Conservation (phyloP, 2,888 invertebrate species). For the Apodemia mormo region DNA sequence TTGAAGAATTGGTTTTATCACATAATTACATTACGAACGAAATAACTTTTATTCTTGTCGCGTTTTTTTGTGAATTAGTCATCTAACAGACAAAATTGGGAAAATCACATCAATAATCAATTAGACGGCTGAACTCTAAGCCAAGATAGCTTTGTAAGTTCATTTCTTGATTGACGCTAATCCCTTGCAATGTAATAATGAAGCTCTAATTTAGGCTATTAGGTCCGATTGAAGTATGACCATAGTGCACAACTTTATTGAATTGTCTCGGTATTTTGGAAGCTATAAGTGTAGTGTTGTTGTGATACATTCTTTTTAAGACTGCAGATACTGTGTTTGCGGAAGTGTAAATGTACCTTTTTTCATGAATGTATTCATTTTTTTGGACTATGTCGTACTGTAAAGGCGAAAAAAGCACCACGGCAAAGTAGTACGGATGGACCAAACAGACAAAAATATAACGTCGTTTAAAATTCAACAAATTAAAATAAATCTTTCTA, state of each 20-base stretch:
- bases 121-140: not conserved
- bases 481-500: not conserved
- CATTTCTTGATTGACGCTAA: not conserved
- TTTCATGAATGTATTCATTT: constrained; percentile 38
- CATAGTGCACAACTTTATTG: constrained; percentile 7
- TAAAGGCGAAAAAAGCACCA: not conserved
- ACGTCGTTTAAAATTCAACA: not conserved
- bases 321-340: constrained; percentile 72
- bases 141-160: not conserved
- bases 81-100: too few species aligned
- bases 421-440: not conserved
- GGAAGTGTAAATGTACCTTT: constrained; percentile 63
- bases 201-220: not conserved
- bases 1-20: too few species aligned
- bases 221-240: not conserved
- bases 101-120: too few species aligned
- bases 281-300: constrained; percentile 56
- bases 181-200: not conserved
- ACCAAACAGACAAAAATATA: not conserved
- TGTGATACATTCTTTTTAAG: constrained; percentile 75
- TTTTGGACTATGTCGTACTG: not conserved
- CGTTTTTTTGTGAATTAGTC: too few species aligned
- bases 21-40: too few species aligned
- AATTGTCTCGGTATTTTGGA: constrained; percentile 6
- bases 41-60: too few species aligned